Evolutionary conservation across 2,888 invertebrate genomes (phyloP), one percentile per base, ranked within the genome.

Genomic region (Synanthedon andrenaeformis): DNA sequence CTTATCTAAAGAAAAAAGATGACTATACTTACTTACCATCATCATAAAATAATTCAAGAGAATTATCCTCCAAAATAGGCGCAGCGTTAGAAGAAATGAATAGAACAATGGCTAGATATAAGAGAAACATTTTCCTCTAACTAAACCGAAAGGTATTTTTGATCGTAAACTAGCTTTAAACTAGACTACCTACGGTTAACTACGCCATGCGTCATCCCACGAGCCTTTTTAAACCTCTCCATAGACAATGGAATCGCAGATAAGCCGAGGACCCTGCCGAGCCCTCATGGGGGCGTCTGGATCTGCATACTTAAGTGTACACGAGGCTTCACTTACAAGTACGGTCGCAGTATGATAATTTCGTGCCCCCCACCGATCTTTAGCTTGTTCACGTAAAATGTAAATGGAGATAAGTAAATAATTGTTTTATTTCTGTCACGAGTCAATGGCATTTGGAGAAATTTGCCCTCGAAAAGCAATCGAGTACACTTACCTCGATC

Each of bases 51-150:
- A 54, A 45, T 41, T 55, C 51, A 8, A 57, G 49, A 62, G 53
- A 59, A 58, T 56, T 45, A 11, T 62, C 59, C 55, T 70, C 66
- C 28, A 52, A 57, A 49, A 71, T 11, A 14, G 76, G 73, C 12
- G 72, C 72, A 35, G 67, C 67, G 52, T 55, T 59, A 14, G 57
- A 58, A 41, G 55, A 56, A 55, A 63, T 57, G 41, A 55, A 53
- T 50, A 61, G 51, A 54, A 50, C 42, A 14, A 10, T 45, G 13
- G 49, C 53, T 53, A 53, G 42, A 42, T 57, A 12, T 52, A 41
- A 41, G 5, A 35, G 2, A 35, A 35, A 35, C 35, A 35, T 35
- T 35, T 35, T 35, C 35, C 35, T 35, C 10, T 3, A 28, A 6
- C 8, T 1, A 28, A 28, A 28, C 2, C 8, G 28, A 10, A 35